Evolutionary conservation across 2,113 vertebrate genomes (phyloP), one percentile per base, ranked within the genome.

Genomic region (Parus major): DNA sequence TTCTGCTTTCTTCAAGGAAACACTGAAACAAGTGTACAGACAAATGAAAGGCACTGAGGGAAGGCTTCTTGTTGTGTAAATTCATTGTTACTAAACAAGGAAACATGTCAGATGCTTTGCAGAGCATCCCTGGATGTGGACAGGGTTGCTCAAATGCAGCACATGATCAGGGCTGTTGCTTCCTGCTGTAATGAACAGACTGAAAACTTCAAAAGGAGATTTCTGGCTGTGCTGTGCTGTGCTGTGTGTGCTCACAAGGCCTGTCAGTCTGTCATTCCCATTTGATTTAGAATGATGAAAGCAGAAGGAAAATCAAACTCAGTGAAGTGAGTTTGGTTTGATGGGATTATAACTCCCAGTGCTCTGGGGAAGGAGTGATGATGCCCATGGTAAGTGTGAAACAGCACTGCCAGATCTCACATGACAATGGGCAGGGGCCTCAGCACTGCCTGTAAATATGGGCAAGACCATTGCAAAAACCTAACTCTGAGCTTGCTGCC

Each of bases 281-380:
- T 82, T 92, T 90, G 88, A 90, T 90, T 92, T 80, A 65, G 82
- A 41, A 49, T 86, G 86, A 92, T 90, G 79, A 93, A 93, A 93
- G 86, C 66, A 86, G 61, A 71, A 94, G 29, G 42, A 68, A 90
- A 90, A 79, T 79, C 57, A 85, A 71, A 85, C 50, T 76, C 46
- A 21, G 79, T 52, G 41, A 69, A 73, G 46, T 35, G 63, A 56
- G n/a, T 49, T 82, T 56, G 46, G n/a, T 88, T 72, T 76, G 88
- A 60, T 76, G 88, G 61, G 50, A 64, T 82, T 82, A 2, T 25
- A 69, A 41, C 59, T 90, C 41, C 27, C 55, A 18, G 53, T 5
- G 49, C 50, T 72, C 35, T 19, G 12, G 53, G 75, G 76, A 83
- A 41, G 59, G 21, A 82, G 63, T 5, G 53, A 8, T 25, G 57